A percentile compares a stretch with the other conserved stretches of the same genome.
These are phyloP conservation scores for Mimas tiliae DNA, from an alignment of 2,888 invertebrate genomes.

Conservation along the genomic window DNA sequence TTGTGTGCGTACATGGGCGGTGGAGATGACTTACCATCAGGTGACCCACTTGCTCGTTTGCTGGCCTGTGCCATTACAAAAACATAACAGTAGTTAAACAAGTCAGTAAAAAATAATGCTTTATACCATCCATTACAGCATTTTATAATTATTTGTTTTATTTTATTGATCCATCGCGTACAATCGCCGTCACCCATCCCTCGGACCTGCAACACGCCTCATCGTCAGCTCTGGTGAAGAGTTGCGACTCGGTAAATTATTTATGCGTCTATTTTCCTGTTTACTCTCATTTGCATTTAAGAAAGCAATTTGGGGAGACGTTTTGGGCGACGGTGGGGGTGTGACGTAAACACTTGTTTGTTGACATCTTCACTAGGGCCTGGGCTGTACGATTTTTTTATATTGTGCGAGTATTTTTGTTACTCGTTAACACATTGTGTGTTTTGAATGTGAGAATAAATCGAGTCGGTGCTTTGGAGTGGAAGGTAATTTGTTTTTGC, in stretches of 20 bases:
- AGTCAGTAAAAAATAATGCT: too few species aligned
- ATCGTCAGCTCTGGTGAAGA: constrained; percentile 40
- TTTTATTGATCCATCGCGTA: too few species aligned
- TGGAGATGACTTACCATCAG: too few species aligned
- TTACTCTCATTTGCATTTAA: constrained; percentile 68
- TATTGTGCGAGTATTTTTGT: constrained; percentile 15
- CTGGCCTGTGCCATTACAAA: too few species aligned
- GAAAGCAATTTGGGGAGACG: constrained; percentile 59
- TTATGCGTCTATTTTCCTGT: constrained; percentile 63
- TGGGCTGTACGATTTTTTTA: constrained; percentile 1
- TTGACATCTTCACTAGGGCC: constrained; percentile 31
- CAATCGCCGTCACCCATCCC: constrained; percentile 14
- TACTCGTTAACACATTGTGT: neutral
- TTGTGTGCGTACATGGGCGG: too few species aligned
- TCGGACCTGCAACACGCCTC: neutral
- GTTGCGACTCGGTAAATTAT: constrained; percentile 61
- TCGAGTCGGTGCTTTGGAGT: neutral
- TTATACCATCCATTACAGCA: too few species aligned
- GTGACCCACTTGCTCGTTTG: too few species aligned
- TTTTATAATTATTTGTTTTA: too few species aligned
- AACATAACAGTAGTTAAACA: too few species aligned
- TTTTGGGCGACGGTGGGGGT: constrained; percentile 41
- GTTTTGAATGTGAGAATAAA: neutral
- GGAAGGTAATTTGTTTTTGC: neutral
- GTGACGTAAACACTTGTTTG: constrained; percentile 32